Conservation (phyloP, 2,113 vertebrate genomes). For the Sinocyclocheilus anophthalmus region DNA sequence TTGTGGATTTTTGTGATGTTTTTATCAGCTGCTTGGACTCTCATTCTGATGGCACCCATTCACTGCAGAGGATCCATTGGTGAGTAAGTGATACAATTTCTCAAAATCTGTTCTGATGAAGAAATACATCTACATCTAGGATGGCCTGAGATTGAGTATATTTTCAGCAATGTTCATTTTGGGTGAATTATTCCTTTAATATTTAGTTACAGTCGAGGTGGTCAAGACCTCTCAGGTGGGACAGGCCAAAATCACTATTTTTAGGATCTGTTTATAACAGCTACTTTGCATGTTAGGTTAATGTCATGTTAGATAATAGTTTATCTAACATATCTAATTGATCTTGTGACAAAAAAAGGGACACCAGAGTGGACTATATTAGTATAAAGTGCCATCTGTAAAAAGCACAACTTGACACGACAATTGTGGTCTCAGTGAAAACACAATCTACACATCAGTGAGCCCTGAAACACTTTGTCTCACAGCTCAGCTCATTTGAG, state of each 20-base stretch:
- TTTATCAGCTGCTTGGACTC: too few species aligned
- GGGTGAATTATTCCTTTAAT: too few species aligned
- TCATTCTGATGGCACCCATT: too few species aligned
- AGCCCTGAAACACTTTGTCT: neutral
- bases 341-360: neutral
- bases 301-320: neutral
- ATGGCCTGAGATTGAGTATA: too few species aligned
- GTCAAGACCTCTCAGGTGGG: too few species aligned
- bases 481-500: slow-evolving; percentile 26
- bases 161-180: too few species aligned
- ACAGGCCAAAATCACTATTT: neutral
- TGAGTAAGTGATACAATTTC: too few species aligned
- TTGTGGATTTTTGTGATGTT: too few species aligned
- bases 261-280: neutral
- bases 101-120: too few species aligned
- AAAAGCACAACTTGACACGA: slow-evolving; percentile 8
- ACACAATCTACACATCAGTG: neutral
- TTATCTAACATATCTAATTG: neutral
- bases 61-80: too few species aligned
- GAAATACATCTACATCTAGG: too few species aligned
- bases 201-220: too few species aligned
- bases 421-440: neutral
- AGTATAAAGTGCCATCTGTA: neutral
- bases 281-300: neutral
- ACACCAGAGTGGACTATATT: neutral